Percentiles rank a stretch among this genome's conserved stretches.
phyloP scores from a whole-genome alignment of 2,113 vertebrate genomes.

The Cyanoderma ruficeps region DNA sequence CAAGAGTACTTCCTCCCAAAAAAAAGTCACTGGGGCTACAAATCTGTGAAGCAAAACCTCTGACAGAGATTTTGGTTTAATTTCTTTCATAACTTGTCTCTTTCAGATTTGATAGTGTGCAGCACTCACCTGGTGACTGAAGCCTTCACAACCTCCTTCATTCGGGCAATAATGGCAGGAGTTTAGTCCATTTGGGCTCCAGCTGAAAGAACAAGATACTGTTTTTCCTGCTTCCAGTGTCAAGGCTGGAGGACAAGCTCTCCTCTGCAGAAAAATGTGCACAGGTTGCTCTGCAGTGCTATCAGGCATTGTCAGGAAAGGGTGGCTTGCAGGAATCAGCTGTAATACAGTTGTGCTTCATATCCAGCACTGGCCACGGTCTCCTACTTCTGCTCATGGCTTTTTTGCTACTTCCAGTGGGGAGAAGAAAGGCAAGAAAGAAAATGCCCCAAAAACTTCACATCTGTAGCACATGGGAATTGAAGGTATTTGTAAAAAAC shows the following conservation, averaged over 20 bases:
- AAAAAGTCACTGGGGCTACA: background rate
- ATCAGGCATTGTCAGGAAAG: background rate
- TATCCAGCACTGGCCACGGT: background rate
- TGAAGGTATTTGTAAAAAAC: background rate
- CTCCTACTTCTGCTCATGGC: background rate
- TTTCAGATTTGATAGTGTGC: background rate
- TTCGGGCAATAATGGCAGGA: background rate
- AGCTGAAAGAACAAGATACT: background rate
- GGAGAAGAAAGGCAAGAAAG: background rate
- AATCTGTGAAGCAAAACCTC: background rate
- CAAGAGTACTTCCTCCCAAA: background rate
- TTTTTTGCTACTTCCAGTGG: background rate
- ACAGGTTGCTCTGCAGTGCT: background rate
- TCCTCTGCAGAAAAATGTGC: background rate
- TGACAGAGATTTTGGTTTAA: background rate
- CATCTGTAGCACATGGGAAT: accelerated
- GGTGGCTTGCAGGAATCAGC: background rate
- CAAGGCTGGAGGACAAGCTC: background rate
- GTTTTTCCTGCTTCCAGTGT: background rate
- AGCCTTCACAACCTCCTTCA: background rate
- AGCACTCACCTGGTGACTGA: background rate
- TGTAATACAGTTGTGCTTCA: background rate
- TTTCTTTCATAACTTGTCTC: background rate
- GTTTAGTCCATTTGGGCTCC: background rate
- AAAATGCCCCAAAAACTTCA: background rate